Evolutionary conservation across 2,888 invertebrate species (phyloP), one percentile per base, ranked within the genome.

Genomic region (Odontocolon sp.): DNA sequence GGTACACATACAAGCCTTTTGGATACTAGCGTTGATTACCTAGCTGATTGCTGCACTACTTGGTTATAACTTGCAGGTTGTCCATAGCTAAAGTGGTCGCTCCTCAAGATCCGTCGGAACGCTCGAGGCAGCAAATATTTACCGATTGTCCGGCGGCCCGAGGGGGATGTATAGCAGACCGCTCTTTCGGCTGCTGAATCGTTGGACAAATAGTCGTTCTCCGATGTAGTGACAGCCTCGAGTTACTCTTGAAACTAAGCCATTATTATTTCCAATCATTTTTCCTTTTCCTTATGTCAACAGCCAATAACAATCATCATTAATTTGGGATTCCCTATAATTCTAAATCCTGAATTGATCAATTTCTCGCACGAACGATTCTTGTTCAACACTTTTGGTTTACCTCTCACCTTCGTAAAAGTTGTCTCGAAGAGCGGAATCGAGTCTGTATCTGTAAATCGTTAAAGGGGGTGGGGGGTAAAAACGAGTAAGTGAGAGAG

Each of bases 11-110:
- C 52, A 61, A 42, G 31, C 6, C 42, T 68, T 14, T 38, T 63
- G 42, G 52, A 54, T 54, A 31, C 42, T 40, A 3, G 16, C 16
- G 61, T 54, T 68, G 73, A 74, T 56, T 61, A 47, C 63, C 45
- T 50, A 45, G 61, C 54, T 54, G 67, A 73, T 67, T 64, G 63
- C 56, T 56, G 59, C 16, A 47, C 54, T 21, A 50, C 56, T 63
- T 42, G 40, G 8, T 28, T 38, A 26, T 50, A 52, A 56, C 57
- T 72, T 40, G 38, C 57, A 50, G 28, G 47, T 71, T 50, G 18
- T 38, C 28, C 21, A 14, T 28, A 3, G 38, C 57, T 56, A n/a
- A 11, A 64, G 28, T 56, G 38, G n/a, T 28, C 21, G 11, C 42
- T 31, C 54, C 8, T 14, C 38, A 18, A 21, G 16, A 28, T 28